Percentiles rank a stretch among this genome's conserved stretches.
Conservation (phyloP, 2,113 vertebrate genomes). For the Mionectes macconnelli region DNA sequence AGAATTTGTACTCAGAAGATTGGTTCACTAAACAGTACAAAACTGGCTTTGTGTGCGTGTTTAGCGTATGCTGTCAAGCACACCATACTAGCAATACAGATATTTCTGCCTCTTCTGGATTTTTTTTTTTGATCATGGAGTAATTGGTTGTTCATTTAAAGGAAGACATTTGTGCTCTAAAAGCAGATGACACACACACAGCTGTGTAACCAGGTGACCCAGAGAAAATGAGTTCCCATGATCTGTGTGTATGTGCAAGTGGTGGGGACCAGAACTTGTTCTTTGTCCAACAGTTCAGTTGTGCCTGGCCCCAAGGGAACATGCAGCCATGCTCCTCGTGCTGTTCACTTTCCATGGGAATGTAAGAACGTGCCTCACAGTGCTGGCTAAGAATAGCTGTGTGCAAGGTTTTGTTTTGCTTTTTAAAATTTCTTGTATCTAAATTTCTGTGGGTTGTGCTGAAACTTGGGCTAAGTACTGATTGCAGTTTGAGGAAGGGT, state of each 20-base stretch:
- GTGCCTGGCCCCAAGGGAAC: background rate
- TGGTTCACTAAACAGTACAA: background rate
- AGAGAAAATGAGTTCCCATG: constrained; percentile 39
- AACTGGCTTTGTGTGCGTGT: background rate
- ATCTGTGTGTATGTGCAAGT: background rate
- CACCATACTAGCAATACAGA: background rate
- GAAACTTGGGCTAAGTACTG: background rate
- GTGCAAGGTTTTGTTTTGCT: background rate
- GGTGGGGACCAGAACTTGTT: background rate
- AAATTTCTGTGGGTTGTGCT: background rate
- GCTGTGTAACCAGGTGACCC: constrained; percentile 32
- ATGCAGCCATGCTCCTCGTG: background rate
- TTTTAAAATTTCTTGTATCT: background rate
- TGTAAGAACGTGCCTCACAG: background rate
- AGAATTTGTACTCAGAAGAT: background rate
- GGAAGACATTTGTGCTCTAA: constrained; percentile 26
- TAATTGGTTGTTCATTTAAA: background rate
- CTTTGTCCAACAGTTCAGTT: background rate
- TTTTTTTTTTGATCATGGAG: background rate
- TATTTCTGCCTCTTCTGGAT: background rate
- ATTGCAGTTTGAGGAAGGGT: background rate
- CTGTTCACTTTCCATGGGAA: background rate
- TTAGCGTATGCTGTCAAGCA: background rate
- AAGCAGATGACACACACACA: background rate
- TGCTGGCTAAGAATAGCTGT: background rate